Evolutionary conservation across 2,888 invertebrate genomes (phyloP).

Genomic region (Crioceris asparagi): DNA sequence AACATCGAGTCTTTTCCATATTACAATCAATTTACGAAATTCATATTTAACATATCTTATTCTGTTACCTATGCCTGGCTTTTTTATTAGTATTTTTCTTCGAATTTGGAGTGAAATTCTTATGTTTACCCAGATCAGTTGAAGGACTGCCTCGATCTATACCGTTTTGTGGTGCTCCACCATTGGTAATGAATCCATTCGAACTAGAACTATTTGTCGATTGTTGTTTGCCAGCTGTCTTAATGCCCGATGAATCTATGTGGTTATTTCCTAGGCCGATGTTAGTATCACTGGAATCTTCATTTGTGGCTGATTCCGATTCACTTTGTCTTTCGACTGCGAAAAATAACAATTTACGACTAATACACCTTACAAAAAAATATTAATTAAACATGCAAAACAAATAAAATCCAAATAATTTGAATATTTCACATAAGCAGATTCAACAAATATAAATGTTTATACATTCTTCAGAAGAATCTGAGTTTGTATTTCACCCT

Average conservation of each 20-base stretch:
- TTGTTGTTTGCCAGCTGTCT: slow-evolving; percentile 36
- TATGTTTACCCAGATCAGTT: slow-evolving; percentile 59
- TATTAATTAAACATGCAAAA: slow-evolving; percentile 1
- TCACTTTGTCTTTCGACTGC: slow-evolving; percentile 76
- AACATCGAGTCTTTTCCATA: not conserved
- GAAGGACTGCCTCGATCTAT: slow-evolving; percentile 41
- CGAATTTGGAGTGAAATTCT: slow-evolving; percentile 35
- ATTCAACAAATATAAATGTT: too few relatives aligned
- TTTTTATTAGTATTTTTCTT: slow-evolving; percentile 76
- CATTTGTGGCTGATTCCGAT: slow-evolving; percentile 75
- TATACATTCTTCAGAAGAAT: too few relatives aligned
- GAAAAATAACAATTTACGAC: too few relatives aligned
- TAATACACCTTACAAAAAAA: too few relatives aligned
- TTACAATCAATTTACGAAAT: not conserved
- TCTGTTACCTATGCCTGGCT: slow-evolving; percentile 63
- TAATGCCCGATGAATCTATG: slow-evolving; percentile 30
- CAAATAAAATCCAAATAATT: not conserved
- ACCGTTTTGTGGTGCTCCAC: slow-evolving; percentile 35
- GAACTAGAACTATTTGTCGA: slow-evolving; percentile 18
- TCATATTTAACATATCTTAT: not conserved
- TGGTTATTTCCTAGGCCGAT: slow-evolving; percentile 39
- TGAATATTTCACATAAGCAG: too few relatives aligned
- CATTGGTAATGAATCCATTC: slow-evolving; percentile 27
- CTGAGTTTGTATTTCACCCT: too few relatives aligned
- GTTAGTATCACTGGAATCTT: slow-evolving; percentile 57